Conservation (phyloP, 2,888 invertebrate species). For the Amorpha juglandis region DNA sequence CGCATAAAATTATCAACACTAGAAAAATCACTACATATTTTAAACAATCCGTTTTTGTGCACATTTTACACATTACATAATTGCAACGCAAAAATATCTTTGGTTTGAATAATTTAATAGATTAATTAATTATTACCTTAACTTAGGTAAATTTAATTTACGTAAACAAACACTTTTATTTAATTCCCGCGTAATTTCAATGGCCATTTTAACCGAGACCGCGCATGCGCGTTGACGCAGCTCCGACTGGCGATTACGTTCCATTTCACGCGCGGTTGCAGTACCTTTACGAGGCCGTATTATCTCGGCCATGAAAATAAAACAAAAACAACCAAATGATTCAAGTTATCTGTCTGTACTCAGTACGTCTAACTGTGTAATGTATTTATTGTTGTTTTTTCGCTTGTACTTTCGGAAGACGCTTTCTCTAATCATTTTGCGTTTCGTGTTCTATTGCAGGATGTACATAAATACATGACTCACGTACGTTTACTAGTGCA, state of each 20-base stretch:
- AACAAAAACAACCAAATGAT: conserved; percentile 38
- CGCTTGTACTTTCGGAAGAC: conserved; percentile 37
- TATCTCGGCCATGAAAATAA: conserved; percentile 45
- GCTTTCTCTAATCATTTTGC: conserved; percentile 67
- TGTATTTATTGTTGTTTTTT: conserved; percentile 46
- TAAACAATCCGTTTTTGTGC: conserved; percentile 55
- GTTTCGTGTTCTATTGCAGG: conserved; percentile 49
- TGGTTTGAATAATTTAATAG: conserved; percentile 38
- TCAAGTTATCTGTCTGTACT: conserved; percentile 31
- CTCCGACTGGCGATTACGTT: conserved; percentile 47
- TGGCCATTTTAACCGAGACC: conserved; percentile 56
- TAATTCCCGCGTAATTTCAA: conserved; percentile 61
- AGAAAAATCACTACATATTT: conserved; percentile 53
- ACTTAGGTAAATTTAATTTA: conserved; percentile 24
- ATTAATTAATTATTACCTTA: conserved; percentile 24
- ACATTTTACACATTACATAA: conserved; percentile 72
- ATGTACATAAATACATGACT: conserved; percentile 35
- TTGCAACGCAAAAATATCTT: conserved; percentile 56
- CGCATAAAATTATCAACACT: conserved; percentile 52
- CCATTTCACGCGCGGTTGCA: conserved; percentile 35
- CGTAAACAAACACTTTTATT: conserved; percentile 6
- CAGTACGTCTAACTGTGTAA: conserved; percentile 37
- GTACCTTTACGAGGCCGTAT: conserved; percentile 34
- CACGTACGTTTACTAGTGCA: conserved; percentile 44
- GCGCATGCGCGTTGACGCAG: conserved; percentile 62